phyloP scores from a whole-genome alignment of 2,888 invertebrate species.

The Netelia inedita region DNA sequence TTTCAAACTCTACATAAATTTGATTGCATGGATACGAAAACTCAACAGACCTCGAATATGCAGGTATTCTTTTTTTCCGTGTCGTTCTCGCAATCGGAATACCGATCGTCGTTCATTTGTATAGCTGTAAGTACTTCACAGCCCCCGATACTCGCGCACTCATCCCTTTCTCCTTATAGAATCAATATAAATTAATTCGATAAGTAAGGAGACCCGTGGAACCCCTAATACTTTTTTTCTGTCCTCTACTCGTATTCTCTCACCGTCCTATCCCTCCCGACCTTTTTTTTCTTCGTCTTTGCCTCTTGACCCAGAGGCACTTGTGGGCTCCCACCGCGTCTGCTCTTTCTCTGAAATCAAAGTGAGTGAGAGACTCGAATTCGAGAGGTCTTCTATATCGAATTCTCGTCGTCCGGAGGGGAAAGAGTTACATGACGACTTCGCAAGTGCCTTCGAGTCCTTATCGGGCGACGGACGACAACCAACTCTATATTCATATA shows the following conservation, averaged over 20 bases:
- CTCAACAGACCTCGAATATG: too few relatives aligned
- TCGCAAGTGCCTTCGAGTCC: conserved; percentile 49
- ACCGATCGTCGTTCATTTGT: background rate
- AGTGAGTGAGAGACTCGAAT: conserved; percentile 58
- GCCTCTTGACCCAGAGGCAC: conserved; percentile 33
- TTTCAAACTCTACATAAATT: too few relatives aligned
- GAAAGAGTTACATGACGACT: conserved; percentile 14
- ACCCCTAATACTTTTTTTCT: conserved; percentile 13
- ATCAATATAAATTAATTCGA: conserved; percentile 57
- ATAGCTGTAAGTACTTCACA: too few relatives aligned
- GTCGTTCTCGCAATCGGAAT: conserved; percentile 13
- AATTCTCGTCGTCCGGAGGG: conserved; percentile 33
- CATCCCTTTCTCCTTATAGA: conserved; percentile 20
- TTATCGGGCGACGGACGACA: conserved; percentile 56
- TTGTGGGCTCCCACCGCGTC: conserved; percentile 20
- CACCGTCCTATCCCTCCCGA: background rate
- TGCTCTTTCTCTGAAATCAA: conserved; percentile 53
- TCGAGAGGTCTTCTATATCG: conserved; percentile 59
- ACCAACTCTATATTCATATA: conserved; percentile 6
- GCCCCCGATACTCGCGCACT: background rate
- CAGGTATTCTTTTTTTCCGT: background rate
- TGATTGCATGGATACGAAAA: too few relatives aligned
- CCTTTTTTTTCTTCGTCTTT: background rate
- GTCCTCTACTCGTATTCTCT: conserved; percentile 5
- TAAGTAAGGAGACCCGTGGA: conserved; percentile 53